These are phyloP conservation scores for Pelodytes ibericus DNA, from an alignment of 2,797 vertebrate species.

Conservation along the genomic window DNA sequence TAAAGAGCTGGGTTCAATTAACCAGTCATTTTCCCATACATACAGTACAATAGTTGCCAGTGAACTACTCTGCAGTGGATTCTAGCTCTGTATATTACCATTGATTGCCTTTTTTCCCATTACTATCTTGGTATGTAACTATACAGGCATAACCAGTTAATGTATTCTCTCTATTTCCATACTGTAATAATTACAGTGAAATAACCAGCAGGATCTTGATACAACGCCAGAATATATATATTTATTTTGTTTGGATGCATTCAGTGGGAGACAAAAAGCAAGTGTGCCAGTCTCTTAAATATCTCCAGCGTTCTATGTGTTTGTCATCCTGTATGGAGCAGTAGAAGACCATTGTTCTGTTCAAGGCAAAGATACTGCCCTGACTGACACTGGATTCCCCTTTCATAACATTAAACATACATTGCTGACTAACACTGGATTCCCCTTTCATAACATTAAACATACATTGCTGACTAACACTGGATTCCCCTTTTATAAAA, in stretches of 20 bases:
- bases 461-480: too few relatives aligned
- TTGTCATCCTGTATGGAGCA: too few relatives aligned
- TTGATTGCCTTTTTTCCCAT: conserved; percentile 26
- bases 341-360: too few relatives aligned
- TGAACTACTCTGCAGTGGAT: conserved; percentile 23
- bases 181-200: conserved; percentile 42
- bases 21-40: conserved; percentile 42
- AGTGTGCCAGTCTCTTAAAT: background rate
- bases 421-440: too few relatives aligned
- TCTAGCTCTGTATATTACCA: conserved; percentile 20
- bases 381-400: too few relatives aligned
- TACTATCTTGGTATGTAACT: conserved; percentile 28
- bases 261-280: background rate
- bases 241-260: conserved; percentile 10
- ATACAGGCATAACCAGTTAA: conserved; percentile 25
- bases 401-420: too few relatives aligned
- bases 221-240: background rate
- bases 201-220: conserved; percentile 23
- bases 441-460: too few relatives aligned
- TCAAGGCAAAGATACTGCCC: too few relatives aligned
- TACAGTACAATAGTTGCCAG: conserved; percentile 26
- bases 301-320: background rate
- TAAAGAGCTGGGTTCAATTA: conserved; percentile 41
- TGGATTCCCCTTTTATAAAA: too few relatives aligned
- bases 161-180: conserved; percentile 19